Evolutionary conservation across 2,797 vertebrate species (phyloP).

Genomic region (Knipowitschia caucasica): DNA sequence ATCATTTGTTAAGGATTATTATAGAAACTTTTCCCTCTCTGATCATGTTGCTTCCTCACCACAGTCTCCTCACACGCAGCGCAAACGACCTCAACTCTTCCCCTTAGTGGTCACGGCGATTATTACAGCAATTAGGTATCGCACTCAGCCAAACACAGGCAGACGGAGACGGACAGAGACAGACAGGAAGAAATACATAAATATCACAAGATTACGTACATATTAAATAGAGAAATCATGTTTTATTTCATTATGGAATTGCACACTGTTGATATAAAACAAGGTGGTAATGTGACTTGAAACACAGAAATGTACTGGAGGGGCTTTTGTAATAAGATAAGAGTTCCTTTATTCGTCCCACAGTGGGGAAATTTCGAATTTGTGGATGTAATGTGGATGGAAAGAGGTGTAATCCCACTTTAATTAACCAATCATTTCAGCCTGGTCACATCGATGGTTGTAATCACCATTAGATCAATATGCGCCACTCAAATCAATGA

Average conservation of each 20-base stretch:
- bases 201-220: too few species aligned
- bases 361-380: too few species aligned
- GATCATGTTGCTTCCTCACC: neutral
- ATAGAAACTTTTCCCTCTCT: neutral
- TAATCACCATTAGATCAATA: conserved; percentile 18
- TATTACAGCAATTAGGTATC: neutral
- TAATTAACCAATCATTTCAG: neutral
- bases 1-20: too few species aligned
- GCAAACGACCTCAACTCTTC: neutral
- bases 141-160: neutral
- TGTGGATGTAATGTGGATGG: neutral
- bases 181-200: too few species aligned
- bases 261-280: too few species aligned
- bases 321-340: too few species aligned
- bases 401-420: conserved; percentile 1
- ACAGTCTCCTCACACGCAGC: neutral
- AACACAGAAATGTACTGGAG: too few species aligned
- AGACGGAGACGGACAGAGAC: too few species aligned
- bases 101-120: neutral
- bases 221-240: too few species aligned
- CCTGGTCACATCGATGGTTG: conserved; percentile 3
- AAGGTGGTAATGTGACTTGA: too few species aligned
- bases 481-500: conserved; percentile 36
- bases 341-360: too few species aligned
- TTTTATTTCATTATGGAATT: too few species aligned